phyloP scores from a whole-genome alignment of 2,888 invertebrate species.

The Habroteleia sp. region DNA sequence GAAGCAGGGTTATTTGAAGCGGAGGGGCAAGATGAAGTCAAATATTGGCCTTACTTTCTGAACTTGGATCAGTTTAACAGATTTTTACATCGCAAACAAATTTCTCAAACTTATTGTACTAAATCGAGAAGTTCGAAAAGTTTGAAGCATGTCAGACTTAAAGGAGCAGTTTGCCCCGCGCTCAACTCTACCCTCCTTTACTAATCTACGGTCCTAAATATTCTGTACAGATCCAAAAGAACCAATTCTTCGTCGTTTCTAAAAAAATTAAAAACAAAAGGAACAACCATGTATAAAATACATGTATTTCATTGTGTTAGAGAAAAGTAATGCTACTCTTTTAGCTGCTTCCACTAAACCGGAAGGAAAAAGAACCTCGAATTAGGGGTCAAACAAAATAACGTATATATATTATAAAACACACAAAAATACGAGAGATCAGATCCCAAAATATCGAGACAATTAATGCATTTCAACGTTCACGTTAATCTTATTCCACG shows the following conservation, averaged over 20 bases:
- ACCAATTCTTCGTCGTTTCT: constrained; percentile 49
- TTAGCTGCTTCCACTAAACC: constrained; percentile 45
- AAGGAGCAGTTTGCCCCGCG: no score
- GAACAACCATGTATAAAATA: constrained; percentile 52
- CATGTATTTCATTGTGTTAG: constrained; percentile 60
- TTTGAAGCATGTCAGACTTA: no score
- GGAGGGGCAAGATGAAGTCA: not conserved
- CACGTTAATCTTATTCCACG: constrained; percentile 3
- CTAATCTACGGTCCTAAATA: constrained; percentile 22
- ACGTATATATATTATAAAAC: constrained; percentile 54
- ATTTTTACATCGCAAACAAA: no score
- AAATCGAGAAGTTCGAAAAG: no score
- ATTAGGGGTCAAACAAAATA: constrained; percentile 24
- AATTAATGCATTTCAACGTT: constrained; percentile 20
- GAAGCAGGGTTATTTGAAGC: constrained; percentile 8
- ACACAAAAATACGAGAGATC: constrained; percentile 19
- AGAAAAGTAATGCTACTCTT: constrained; percentile 45
- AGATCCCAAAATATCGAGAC: constrained; percentile 17
- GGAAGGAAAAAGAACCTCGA: constrained; percentile 20
- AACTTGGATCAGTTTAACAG: no score
- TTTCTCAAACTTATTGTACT: no score
- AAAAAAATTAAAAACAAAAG: constrained; percentile 11
- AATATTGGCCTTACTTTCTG: not conserved
- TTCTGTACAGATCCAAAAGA: constrained; percentile 51
- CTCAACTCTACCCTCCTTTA: constrained; percentile 1